Percentiles rank a stretch among this genome's conserved stretches.
Conservation (phyloP, 2,888 invertebrate genomes). For the Crematogaster levior region DNA sequence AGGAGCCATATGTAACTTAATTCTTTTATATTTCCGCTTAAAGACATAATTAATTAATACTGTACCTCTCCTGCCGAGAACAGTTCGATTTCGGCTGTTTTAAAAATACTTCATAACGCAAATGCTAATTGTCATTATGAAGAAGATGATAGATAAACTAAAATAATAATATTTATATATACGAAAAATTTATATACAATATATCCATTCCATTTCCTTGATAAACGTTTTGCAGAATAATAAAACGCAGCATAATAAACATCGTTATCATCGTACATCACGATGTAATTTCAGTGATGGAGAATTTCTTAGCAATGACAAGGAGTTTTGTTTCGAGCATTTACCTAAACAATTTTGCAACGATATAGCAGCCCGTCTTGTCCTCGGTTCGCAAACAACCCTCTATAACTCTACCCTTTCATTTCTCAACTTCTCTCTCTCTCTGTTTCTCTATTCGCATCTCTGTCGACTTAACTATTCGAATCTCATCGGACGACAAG, state of each 20-base stretch:
- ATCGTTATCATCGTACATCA: neutral
- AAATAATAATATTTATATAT: too few species aligned
- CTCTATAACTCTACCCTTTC: neutral
- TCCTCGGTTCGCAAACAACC: neutral
- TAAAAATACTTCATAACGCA: neutral
- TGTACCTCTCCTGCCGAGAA: neutral
- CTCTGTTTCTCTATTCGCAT: neutral
- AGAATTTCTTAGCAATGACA: slow-evolving; percentile 8
- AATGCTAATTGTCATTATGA: neutral
- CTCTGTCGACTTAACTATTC: slow-evolving; percentile 56
- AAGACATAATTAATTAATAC: neutral
- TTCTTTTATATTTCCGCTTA: too few species aligned
- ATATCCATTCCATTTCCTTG: neutral
- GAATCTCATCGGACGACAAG: slow-evolving; percentile 79
- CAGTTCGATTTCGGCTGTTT: neutral
- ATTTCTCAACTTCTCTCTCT: neutral
- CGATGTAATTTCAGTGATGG: neutral
- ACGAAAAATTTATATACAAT: neutral
- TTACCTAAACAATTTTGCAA: slow-evolving; percentile 79
- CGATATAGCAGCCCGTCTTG: slow-evolving; percentile 62
- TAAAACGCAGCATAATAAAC: neutral
- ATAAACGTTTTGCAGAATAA: neutral
- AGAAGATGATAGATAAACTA: neutral
- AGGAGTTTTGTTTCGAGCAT: neutral
- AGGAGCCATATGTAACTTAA: too few species aligned